Evolutionary conservation across 2,888 invertebrate genomes (phyloP).

Genomic region (Metallyticus violacea): DNA sequence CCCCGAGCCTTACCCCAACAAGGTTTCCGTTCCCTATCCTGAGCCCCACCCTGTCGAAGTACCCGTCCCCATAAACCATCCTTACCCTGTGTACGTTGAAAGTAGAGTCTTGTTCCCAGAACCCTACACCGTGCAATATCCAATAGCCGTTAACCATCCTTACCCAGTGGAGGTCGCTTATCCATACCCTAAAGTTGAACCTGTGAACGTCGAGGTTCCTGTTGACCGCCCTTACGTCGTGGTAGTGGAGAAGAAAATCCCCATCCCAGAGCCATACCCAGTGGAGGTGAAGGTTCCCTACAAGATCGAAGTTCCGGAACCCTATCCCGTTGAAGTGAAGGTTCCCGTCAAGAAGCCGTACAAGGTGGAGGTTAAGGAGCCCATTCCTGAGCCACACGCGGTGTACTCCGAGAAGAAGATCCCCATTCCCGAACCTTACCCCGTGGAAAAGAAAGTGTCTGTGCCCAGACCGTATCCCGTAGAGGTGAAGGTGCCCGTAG

Average conservation of each 20-base stretch:
- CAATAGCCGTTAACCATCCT: not conserved
- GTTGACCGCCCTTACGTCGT: not conserved
- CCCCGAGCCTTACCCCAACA: not conserved
- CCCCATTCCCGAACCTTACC: not conserved
- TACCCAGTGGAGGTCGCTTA: not conserved
- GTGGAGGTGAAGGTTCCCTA: not conserved
- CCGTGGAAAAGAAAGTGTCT: not conserved
- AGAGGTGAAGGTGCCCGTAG: not conserved
- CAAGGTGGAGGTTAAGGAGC: not conserved
- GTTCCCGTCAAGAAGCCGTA: not conserved
- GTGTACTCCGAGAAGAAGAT: not conserved
- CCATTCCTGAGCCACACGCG: not conserved
- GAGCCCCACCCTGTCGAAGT: not conserved
- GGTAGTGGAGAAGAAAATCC: not conserved
- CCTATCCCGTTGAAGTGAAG: not conserved
- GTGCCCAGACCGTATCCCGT: not conserved
- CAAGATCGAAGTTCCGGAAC: not conserved
- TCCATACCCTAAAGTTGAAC: not conserved
- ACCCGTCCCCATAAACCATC: not conserved
- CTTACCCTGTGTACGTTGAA: not conserved
- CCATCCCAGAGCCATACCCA: not conserved
- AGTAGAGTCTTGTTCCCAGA: not conserved
- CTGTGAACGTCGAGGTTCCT: not conserved
- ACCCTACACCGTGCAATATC: not conserved
- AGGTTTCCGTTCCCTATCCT: not conserved